Percentiles rank a stretch among this genome's conserved stretches.
Evolutionary conservation across 2,888 invertebrate species (phyloP).

Genomic region (Noctuana brunneofusca): DNA sequence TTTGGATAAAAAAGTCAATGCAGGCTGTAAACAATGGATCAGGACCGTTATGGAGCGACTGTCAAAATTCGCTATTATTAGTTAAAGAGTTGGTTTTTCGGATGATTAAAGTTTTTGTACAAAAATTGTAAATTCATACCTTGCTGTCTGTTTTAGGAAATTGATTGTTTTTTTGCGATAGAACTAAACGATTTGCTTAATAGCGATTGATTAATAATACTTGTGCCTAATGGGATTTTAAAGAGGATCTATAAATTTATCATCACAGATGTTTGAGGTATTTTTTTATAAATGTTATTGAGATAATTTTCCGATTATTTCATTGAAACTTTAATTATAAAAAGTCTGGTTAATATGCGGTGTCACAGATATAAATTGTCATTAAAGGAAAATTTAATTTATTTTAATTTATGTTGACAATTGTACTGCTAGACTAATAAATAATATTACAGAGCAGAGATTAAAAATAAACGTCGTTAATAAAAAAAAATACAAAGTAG

Average conservation of each 20-base stretch:
- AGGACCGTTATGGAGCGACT: slow-evolving; percentile 70
- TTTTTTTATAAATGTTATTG: neutral
- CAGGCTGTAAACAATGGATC: slow-evolving; percentile 68
- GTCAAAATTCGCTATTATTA: slow-evolving; percentile 70
- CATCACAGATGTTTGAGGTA: neutral
- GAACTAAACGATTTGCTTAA: slow-evolving; percentile 10
- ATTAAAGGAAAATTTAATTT: too few species aligned
- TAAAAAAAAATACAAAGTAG: too few species aligned
- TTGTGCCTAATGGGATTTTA: slow-evolving; percentile 14
- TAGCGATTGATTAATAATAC: slow-evolving; percentile 11
- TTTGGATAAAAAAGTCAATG: slow-evolving; percentile 64
- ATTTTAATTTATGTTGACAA: too few species aligned
- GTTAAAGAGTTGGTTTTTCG: slow-evolving; percentile 62
- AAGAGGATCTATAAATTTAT: slow-evolving; percentile 2
- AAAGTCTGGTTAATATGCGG: too few species aligned
- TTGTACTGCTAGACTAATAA: too few species aligned
- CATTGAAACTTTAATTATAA: too few species aligned
- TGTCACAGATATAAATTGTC: too few species aligned
- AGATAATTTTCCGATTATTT: too few species aligned
- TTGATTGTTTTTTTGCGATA: slow-evolving; percentile 37
- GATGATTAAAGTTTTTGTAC: slow-evolving; percentile 48
- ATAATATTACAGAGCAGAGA: too few species aligned
- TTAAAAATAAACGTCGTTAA: too few species aligned
- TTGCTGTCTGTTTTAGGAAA: slow-evolving; percentile 40
- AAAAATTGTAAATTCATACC: slow-evolving; percentile 44